Conservation (phyloP, 2,113 vertebrate species). For the Urocolius indicus region DNA sequence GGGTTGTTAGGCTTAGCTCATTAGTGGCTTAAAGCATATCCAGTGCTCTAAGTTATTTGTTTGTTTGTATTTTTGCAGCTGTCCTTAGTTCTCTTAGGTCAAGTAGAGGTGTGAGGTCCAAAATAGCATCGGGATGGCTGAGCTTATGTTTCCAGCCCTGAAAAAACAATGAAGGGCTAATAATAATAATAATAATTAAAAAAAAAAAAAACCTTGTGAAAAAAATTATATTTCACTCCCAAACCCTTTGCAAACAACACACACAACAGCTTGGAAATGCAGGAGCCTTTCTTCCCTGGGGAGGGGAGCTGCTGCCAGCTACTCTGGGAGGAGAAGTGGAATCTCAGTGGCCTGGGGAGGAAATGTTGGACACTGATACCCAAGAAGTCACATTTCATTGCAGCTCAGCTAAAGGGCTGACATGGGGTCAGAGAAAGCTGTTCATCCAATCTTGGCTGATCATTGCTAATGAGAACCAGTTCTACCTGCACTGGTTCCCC, state of each 20-base stretch:
- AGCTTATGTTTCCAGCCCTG: slow-evolving; percentile 60
- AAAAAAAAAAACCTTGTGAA: background rate
- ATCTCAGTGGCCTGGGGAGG: background rate
- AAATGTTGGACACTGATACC: background rate
- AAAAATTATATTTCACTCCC: slow-evolving; percentile 19
- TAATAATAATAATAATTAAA: background rate
- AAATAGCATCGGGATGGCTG: slow-evolving; percentile 52
- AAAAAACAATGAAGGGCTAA: slow-evolving; percentile 73
- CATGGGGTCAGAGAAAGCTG: background rate
- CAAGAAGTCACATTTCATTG: background rate
- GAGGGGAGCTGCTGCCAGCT: slow-evolving; percentile 50
- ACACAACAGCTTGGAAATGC: slow-evolving; percentile 6
- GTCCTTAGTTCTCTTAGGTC: slow-evolving; percentile 65
- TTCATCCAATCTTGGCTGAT: fast-evolving
- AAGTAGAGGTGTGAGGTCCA: slow-evolving; percentile 70
- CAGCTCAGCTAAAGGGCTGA: background rate
- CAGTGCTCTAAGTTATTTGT: slow-evolving; percentile 58
- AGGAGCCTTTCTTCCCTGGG: background rate
- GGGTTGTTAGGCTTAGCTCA: slow-evolving; percentile 40
- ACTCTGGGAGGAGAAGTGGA: slow-evolving; percentile 49
- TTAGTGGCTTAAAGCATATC: slow-evolving; percentile 58
- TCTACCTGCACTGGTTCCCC: background rate
- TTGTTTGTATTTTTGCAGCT: slow-evolving; percentile 76
- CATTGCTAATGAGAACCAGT: fast-evolving
- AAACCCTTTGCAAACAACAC: slow-evolving; percentile 13